Evolutionary conservation across 2,888 invertebrate species (phyloP).

Genomic region (Philonicus albiceps): DNA sequence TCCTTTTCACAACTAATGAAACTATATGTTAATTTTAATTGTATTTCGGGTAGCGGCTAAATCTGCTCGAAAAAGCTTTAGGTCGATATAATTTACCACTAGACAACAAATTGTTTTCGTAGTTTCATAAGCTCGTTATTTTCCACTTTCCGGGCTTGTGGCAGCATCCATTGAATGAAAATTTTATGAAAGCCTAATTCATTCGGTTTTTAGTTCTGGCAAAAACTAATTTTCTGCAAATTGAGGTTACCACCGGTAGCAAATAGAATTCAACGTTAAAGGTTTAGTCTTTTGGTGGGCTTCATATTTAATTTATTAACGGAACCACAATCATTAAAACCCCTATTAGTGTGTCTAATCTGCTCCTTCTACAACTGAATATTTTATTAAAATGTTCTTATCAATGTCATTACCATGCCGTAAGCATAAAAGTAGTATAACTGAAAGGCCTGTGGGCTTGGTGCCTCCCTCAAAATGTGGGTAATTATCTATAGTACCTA

Average conservation of each 20-base stretch:
- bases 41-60: not conserved
- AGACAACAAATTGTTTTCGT: not conserved
- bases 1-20: not conserved
- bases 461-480: not conserved
- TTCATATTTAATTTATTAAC: not conserved
- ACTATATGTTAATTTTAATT: not conserved
- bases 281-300: not conserved
- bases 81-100: not conserved
- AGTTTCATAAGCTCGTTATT: not conserved
- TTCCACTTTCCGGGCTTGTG: not conserved
- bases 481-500: not conserved
- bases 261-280: not conserved
- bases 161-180: not conserved
- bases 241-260: not conserved
- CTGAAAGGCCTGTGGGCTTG: not conserved
- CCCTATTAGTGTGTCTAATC: not conserved
- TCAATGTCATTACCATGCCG: not conserved
- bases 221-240: not conserved
- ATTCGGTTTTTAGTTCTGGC: not conserved
- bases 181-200: not conserved
- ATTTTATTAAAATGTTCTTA: not conserved
- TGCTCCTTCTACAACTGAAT: not conserved
- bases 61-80: not conserved
- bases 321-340: not conserved
- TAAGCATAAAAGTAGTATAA: not conserved